These are phyloP conservation scores for Dryadula phaetusa DNA, from an alignment of 2,888 invertebrate genomes.

Conservation along the genomic window DNA sequence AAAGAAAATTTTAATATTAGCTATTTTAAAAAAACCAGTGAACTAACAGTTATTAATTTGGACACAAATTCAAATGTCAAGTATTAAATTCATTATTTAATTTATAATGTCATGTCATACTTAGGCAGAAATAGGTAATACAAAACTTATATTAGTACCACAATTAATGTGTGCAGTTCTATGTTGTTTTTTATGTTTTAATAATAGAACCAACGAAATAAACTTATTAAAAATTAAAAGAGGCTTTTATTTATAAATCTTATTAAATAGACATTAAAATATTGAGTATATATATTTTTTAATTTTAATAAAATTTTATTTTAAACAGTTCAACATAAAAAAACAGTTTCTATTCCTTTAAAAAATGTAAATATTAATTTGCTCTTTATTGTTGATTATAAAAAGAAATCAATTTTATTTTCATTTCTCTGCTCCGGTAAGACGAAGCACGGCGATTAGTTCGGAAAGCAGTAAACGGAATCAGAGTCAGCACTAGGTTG, in stretches of 20 bases:
- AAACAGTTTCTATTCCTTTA: no score
- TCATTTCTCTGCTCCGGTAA: no score
- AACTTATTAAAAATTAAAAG: constrained; percentile 22
- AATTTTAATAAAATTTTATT: no score
- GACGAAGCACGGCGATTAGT: no score
- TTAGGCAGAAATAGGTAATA: constrained; percentile 1
- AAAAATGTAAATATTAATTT: no score
- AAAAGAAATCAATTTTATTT: no score
- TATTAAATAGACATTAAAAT: background rate
- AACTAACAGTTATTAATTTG: background rate
- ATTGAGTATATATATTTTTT: no score
- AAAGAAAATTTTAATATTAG: background rate
- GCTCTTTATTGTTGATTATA: no score
- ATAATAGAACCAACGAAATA: constrained; percentile 29
- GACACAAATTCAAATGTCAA: background rate
- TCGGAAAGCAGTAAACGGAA: no score
- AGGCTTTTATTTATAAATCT: background rate
- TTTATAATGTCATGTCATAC: constrained; percentile 6
- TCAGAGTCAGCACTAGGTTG: no score
- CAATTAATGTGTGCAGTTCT: constrained; percentile 36
- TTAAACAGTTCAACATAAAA: no score
- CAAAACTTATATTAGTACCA: constrained; percentile 28
- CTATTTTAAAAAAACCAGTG: background rate
- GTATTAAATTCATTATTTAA: constrained; percentile 18
- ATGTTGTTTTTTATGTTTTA: constrained; percentile 44